Evolutionary conservation across 2,113 vertebrate species (phyloP).

Genomic region (Corythornis vintsioides): DNA sequence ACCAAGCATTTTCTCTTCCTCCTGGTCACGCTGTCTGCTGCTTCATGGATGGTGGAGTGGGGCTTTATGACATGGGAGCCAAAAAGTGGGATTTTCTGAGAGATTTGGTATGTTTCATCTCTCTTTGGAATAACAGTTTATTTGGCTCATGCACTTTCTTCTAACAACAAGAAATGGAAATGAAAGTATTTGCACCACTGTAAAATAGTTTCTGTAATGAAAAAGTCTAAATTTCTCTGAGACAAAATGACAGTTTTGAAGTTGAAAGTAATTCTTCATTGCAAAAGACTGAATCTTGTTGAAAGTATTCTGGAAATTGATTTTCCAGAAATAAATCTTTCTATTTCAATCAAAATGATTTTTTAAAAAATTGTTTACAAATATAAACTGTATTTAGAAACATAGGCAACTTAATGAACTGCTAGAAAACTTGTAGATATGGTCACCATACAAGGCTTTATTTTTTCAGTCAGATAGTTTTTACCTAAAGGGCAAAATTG

Average conservation of each 20-base stretch:
- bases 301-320: not conserved
- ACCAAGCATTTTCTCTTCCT: slow-evolving; percentile 91
- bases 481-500: not conserved
- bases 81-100: slow-evolving; percentile 98
- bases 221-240: not conserved
- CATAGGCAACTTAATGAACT: not conserved
- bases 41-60: slow-evolving; percentile 96
- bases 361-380: too few species aligned
- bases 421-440: not conserved
- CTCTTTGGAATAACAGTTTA: not conserved
- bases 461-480: not conserved
- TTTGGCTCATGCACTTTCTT: not conserved
- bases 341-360: too few species aligned
- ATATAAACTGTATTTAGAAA: not conserved
- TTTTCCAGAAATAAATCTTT: not conserved
- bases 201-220: not conserved
- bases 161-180: not conserved
- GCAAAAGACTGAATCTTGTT: not conserved
- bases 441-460: not conserved
- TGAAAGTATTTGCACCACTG: not conserved
- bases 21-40: slow-evolving; percentile 95
- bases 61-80: slow-evolving; percentile 94
- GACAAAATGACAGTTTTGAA: not conserved
- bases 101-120: slow-evolving; percentile 86
- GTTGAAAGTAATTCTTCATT: not conserved